Conservation (phyloP, 2,113 vertebrate species). For the Crotalus horridus region DNA sequence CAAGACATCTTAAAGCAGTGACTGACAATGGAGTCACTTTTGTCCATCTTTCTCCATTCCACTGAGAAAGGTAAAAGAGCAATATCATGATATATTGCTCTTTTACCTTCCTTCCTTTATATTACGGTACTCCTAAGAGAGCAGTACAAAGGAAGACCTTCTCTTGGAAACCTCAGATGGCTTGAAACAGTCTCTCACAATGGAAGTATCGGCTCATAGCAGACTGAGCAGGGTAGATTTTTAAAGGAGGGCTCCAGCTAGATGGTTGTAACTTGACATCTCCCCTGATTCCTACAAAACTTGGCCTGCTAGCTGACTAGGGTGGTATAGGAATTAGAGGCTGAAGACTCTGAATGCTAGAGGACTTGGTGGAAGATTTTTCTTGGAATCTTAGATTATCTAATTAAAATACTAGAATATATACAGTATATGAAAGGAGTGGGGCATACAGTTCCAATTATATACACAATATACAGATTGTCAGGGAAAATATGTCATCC, state of each 20-base stretch:
- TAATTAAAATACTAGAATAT: background rate
- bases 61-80: background rate
- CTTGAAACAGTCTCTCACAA: background rate
- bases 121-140: background rate
- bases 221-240: background rate
- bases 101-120: no score
- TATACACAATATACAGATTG: background rate
- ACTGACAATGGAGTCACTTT: background rate
- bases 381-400: background rate
- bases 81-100: background rate
- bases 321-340: background rate
- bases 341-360: background rate
- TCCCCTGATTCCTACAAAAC: background rate
- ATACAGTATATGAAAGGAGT: background rate
- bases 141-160: background rate
- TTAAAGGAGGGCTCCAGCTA: background rate
- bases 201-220: background rate
- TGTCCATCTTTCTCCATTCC: background rate
- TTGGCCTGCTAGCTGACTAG: background rate
- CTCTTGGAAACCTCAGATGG: background rate
- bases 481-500: background rate
- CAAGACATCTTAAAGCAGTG: background rate
- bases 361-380: background rate
- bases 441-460: background rate
- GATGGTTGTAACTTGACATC: background rate